phyloP scores from a whole-genome alignment of 2,113 vertebrate species.

The Eidolon helvum region DNA sequence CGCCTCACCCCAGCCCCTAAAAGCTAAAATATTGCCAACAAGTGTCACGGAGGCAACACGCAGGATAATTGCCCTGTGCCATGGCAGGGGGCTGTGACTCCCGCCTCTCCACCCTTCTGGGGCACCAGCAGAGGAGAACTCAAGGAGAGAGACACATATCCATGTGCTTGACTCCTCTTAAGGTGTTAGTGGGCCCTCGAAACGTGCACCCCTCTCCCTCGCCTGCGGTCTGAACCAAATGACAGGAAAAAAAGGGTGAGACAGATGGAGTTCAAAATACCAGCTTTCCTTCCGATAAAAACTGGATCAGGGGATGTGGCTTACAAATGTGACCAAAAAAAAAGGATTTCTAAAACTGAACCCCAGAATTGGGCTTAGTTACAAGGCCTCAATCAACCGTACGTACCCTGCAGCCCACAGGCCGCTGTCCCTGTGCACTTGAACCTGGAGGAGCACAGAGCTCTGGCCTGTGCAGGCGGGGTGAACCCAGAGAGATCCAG shows the following conservation, averaged over 20 bases:
- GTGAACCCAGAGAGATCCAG: neutral
- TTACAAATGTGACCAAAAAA: neutral
- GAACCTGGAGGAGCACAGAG: neutral
- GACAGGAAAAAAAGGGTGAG: neutral
- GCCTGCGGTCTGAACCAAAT: neutral
- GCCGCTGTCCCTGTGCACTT: neutral
- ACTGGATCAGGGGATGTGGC: neutral
- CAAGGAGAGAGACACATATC: neutral
- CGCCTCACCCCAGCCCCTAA: neutral
- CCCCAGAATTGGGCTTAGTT: neutral
- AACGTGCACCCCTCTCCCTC: neutral
- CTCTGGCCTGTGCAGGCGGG: neutral
- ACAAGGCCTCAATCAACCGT: neutral
- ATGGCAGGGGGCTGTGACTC: neutral
- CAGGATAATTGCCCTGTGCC: neutral
- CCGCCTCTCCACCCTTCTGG: neutral
- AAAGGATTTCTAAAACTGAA: neutral
- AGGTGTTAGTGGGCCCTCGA: too few species aligned
- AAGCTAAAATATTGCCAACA: neutral
- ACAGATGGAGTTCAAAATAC: neutral
- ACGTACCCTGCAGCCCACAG: too few species aligned
- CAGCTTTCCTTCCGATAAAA: neutral
- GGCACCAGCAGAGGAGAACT: neutral
- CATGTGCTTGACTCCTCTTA: neutral
- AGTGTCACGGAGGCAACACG: rapidly evolving